Evolutionary conservation across 2,113 vertebrate species (phyloP).

Genomic region (Muntiacus reevesi): DNA sequence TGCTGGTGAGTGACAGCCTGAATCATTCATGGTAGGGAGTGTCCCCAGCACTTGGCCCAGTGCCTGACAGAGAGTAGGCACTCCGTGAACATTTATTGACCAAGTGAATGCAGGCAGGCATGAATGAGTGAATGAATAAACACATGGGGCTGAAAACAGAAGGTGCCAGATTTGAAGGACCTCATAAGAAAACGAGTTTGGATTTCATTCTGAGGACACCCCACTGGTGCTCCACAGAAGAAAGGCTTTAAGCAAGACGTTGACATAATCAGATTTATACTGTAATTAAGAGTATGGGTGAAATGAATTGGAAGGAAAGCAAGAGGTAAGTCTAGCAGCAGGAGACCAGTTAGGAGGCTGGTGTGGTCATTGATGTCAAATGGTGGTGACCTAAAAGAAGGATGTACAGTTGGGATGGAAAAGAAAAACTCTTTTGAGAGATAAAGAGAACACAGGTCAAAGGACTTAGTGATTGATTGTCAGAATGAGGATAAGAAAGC

Average conservation of each 20-base stretch:
- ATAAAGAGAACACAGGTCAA: not conserved
- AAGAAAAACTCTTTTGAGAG: not conserved
- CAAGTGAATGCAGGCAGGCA: not conserved
- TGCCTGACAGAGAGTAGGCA: not conserved
- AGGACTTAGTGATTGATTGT: not conserved
- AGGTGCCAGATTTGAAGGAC: not conserved
- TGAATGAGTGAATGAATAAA: not conserved
- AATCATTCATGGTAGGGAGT: not conserved
- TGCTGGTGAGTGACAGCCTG: not conserved
- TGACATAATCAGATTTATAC: not conserved
- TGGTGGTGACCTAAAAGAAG: not conserved
- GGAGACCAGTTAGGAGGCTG: not conserved
- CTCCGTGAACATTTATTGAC: not conserved
- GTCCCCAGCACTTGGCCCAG: not conserved
- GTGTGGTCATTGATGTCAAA: not conserved
- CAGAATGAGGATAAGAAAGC: not conserved
- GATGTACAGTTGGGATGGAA: not conserved
- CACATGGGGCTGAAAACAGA: not conserved
- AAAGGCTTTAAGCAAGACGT: not conserved
- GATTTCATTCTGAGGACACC: not conserved
- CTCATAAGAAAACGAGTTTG: not conserved
- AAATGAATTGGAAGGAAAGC: not conserved
- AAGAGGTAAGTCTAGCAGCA: not conserved
- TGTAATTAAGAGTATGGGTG: not conserved
- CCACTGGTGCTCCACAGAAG: not conserved